phyloP scores from a whole-genome alignment of 2,888 invertebrate species.

The Brassicogethes aeneus region DNA sequence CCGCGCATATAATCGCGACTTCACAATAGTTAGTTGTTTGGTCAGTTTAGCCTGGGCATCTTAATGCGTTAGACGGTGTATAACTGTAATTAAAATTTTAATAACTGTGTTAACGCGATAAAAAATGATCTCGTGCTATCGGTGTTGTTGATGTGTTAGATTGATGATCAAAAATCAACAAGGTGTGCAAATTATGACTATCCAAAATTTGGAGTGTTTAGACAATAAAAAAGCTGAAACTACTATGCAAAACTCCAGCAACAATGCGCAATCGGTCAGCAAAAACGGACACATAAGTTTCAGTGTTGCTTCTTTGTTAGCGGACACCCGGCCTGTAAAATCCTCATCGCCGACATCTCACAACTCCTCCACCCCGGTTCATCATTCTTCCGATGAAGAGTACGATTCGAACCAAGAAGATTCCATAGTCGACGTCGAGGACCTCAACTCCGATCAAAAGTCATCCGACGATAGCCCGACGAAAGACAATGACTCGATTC shows the following conservation, averaged over 20 bases:
- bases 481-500: conserved; percentile 37
- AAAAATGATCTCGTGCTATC: too few species aligned
- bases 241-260: conserved; percentile 31
- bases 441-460: conserved; percentile 52
- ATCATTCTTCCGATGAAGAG: conserved; percentile 51
- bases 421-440: conserved; percentile 72
- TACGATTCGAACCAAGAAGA: conserved; percentile 59
- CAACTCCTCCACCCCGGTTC: conserved; percentile 26
- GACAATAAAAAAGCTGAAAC: conserved; percentile 34
- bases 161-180: conserved; percentile 57
- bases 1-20: conserved; percentile 14
- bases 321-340: conserved; percentile 63
- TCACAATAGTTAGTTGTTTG: conserved; percentile 23
- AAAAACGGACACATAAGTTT: conserved; percentile 68
- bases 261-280: conserved; percentile 27
- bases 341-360: conserved; percentile 46
- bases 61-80: conserved; percentile 23
- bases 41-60: conserved; percentile 29
- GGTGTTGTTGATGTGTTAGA: too few species aligned
- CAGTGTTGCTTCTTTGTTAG: conserved; percentile 79
- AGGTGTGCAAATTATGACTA: conserved; percentile 57
- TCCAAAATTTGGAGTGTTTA: conserved; percentile 46
- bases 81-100: conserved; percentile 14
- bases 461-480: conserved; percentile 20
- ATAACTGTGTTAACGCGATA: conserved; percentile 11